These are phyloP conservation scores for Parauchenoglanis punctatus DNA, from an alignment of 2,797 vertebrate species.

Conservation along the genomic window DNA sequence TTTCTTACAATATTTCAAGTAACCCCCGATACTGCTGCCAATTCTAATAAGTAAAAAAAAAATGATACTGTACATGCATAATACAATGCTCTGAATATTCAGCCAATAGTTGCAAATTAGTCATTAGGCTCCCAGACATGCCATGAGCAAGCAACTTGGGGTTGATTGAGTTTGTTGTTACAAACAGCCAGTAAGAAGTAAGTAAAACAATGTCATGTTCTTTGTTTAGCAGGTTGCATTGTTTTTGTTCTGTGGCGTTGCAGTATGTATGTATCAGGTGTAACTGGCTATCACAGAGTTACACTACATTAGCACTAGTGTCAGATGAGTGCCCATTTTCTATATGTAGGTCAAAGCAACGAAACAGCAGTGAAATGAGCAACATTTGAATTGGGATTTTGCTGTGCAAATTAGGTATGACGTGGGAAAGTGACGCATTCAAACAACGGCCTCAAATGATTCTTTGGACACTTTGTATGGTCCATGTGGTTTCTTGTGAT, in stretches of 20 bases:
- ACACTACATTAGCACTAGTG: background rate
- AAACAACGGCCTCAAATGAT: background rate
- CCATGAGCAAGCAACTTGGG: too few species aligned
- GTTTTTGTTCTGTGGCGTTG: background rate
- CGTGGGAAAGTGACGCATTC: background rate
- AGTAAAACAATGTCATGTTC: background rate
- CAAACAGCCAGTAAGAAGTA: background rate
- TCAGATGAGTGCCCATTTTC: background rate
- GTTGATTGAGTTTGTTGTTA: background rate
- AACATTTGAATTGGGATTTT: background rate
- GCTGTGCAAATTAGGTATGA: background rate
- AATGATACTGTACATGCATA: background rate
- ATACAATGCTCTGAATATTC: background rate
- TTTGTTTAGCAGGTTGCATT: background rate
- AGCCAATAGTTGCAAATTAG: background rate
- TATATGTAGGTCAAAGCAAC: background rate
- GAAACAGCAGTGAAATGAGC: background rate
- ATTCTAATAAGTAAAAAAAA: background rate
- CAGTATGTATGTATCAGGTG: background rate
- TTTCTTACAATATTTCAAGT: background rate
- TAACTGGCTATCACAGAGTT: background rate
- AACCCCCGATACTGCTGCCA: background rate
- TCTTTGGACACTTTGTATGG: background rate
- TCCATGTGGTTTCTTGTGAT: background rate
- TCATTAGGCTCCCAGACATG: background rate